Conservation (phyloP, 2,113 vertebrate genomes). For the Oryctolagus cuniculus region DNA sequence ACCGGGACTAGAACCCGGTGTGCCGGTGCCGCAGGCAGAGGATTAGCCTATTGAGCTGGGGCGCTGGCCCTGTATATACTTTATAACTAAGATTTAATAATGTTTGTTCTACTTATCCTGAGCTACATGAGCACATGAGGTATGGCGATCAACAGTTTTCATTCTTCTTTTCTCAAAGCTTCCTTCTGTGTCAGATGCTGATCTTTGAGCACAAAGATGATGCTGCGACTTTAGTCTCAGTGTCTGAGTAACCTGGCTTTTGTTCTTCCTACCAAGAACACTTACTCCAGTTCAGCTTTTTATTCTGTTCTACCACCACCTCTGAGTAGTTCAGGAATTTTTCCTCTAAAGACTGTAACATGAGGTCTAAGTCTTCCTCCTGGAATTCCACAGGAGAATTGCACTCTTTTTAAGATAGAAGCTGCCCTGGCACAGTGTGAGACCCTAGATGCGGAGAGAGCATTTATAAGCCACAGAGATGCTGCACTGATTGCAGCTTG, state of each 20-base stretch:
- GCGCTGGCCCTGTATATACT: background rate
- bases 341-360: background rate
- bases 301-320: background rate
- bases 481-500: constrained; percentile 46
- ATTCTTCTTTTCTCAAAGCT: background rate
- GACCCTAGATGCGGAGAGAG: background rate
- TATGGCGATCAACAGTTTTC: background rate
- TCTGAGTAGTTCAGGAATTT: background rate
- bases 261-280: background rate
- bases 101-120: background rate
- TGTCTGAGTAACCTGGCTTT: background rate
- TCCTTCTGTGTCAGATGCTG: background rate
- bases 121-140: background rate
- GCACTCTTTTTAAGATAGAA: background rate
- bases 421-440: background rate
- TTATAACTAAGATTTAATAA: constrained; percentile 14
- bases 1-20: too few relatives aligned
- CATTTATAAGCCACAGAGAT: constrained; percentile 37
- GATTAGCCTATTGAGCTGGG: too few relatives aligned
- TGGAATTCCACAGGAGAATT: background rate
- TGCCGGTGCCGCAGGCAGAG: too few relatives aligned
- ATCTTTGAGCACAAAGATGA: background rate
- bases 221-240: background rate
- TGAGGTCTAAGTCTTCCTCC: constrained; percentile 29
- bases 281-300: background rate